Evolutionary conservation across 2,113 vertebrate species (phyloP).

Genomic region (Rostratula benghalensis): DNA sequence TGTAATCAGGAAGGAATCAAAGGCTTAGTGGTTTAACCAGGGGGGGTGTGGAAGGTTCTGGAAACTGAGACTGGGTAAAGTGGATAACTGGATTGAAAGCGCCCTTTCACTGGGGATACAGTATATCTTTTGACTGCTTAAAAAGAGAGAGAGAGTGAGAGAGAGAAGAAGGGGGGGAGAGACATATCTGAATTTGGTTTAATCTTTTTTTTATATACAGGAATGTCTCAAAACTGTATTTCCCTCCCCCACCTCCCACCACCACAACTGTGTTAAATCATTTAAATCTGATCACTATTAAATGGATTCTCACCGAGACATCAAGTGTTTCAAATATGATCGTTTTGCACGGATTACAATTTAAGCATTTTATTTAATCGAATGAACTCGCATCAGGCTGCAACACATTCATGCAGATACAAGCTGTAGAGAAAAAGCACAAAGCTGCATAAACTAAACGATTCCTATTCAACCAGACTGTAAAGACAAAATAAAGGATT

Average conservation of each 20-base stretch:
- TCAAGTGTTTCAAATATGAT: slow-evolving; percentile 72
- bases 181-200: slow-evolving; percentile 74
- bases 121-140: slow-evolving; percentile 57
- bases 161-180: neutral
- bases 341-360: slow-evolving; percentile 73
- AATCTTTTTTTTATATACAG: slow-evolving; percentile 72
- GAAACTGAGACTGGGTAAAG: slow-evolving; percentile 67
- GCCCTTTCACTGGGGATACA: slow-evolving; percentile 65
- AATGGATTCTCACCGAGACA: slow-evolving; percentile 70
- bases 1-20: slow-evolving; percentile 79
- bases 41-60: slow-evolving; percentile 76
- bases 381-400: slow-evolving; percentile 61
- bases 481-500: slow-evolving; percentile 68
- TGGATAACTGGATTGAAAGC: slow-evolving; percentile 70
- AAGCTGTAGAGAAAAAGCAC: slow-evolving; percentile 48
- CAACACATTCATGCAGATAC: slow-evolving; percentile 67
- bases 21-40: slow-evolving; percentile 74
- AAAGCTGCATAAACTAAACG: slow-evolving; percentile 42
- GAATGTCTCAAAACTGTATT: slow-evolving; percentile 55
- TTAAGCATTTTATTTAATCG: slow-evolving; percentile 71
- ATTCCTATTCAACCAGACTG: slow-evolving; percentile 62
- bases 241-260: slow-evolving; percentile 55
- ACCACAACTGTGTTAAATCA: slow-evolving; percentile 58
- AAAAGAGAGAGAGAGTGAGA: neutral
- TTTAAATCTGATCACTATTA: slow-evolving; percentile 73